These are phyloP conservation scores for Neoitamus cyanurus DNA, from an alignment of 2,888 invertebrate genomes.

Conservation along the genomic window DNA sequence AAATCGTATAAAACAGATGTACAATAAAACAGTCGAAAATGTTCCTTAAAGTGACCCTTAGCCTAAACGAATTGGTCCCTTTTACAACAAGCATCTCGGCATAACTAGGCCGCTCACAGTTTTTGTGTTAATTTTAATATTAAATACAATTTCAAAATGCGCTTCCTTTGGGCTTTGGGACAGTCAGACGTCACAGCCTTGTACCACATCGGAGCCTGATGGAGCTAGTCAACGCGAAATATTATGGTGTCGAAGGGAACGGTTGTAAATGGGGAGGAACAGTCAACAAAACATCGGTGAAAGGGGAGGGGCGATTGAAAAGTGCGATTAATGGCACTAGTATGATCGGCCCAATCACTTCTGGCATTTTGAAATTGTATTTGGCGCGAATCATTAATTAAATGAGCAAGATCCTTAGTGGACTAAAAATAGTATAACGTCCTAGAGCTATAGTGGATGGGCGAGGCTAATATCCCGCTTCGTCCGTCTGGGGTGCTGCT, in stretches of 20 bases:
- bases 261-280: background rate
- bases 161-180: background rate
- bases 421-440: slow-evolving; percentile 19
- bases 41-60: slow-evolving; percentile 18
- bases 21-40: slow-evolving; percentile 28
- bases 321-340: slow-evolving; percentile 23
- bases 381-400: slow-evolving; percentile 32
- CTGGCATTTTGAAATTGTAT: slow-evolving; percentile 30
- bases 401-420: slow-evolving; percentile 8
- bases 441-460: slow-evolving; percentile 18
- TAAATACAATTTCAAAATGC: slow-evolving; percentile 37
- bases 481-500: slow-evolving; percentile 61
- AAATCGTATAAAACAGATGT: slow-evolving; percentile 28
- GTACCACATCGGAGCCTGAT: slow-evolving; percentile 1
- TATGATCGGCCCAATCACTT: slow-evolving; percentile 2
- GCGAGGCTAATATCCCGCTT: slow-evolving; percentile 61
- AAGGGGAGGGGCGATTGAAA: background rate
- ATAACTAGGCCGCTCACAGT: background rate
- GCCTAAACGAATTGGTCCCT: slow-evolving; percentile 1
- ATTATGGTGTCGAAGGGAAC: background rate
- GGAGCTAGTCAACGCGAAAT: background rate
- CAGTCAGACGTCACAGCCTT: slow-evolving; percentile 29
- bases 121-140: background rate
- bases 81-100: slow-evolving; percentile 8
- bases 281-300: slow-evolving; percentile 20